Conservation (phyloP, 2,797 vertebrate genomes). For the Apodemus agrarius region DNA sequence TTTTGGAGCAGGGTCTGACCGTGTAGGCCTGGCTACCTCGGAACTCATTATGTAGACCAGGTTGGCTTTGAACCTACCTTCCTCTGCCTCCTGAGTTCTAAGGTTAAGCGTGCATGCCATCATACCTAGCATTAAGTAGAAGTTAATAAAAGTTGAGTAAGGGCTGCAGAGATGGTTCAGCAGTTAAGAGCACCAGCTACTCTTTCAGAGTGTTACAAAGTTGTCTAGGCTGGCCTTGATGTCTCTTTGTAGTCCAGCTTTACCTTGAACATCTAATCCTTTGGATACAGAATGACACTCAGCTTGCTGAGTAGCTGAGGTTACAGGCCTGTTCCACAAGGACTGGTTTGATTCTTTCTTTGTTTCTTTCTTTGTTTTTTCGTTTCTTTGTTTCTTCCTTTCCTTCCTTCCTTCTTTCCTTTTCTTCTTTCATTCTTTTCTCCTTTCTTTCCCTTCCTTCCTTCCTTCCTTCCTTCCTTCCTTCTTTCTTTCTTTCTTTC, state of each 20-base stretch:
- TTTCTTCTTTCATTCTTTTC: no score
- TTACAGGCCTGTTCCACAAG: background rate
- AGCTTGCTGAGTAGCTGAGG: background rate
- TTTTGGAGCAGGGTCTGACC: background rate
- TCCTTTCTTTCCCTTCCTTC: no score
- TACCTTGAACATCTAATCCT: background rate
- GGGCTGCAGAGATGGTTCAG: background rate
- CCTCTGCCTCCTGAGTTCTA: background rate
- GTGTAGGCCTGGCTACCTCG: background rate
- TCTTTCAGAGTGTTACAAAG: background rate
- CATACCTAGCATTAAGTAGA: background rate
- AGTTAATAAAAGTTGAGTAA: background rate
- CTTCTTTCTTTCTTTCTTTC: no score
- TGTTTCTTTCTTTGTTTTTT: no score
- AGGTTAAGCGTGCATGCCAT: background rate
- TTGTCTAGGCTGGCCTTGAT: background rate
- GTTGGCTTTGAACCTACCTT: background rate
- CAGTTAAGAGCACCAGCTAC: background rate
- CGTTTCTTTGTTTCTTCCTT: background rate
- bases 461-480: no score
- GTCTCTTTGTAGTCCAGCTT: background rate
- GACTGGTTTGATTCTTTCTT: background rate
- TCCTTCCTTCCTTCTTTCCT: fast-evolving
- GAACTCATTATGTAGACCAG: background rate
- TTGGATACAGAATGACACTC: background rate